Evolutionary conservation across 1,140 invertebrate species (phyloP).

Genomic region (Notospermus geniculatus): DNA sequence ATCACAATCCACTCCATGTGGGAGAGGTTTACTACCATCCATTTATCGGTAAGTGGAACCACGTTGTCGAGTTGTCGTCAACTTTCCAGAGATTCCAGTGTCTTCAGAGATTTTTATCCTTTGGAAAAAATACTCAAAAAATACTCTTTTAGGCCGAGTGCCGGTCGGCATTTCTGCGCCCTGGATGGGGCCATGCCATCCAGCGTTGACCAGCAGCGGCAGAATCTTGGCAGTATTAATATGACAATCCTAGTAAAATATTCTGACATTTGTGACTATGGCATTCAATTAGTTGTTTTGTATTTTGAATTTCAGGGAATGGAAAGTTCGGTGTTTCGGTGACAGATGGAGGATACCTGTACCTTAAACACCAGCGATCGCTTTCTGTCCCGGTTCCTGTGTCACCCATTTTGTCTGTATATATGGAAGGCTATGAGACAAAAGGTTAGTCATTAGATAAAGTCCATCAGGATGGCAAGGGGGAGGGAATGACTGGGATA

Average conservation of each 20-base stretch:
- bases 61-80: no score
- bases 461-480: no score
- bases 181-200: no score
- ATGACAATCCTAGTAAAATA: no score
- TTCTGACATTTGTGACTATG: not conserved
- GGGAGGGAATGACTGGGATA: no score
- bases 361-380: slow-evolving; percentile 62
- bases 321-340: slow-evolving; percentile 70
- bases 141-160: not conserved
- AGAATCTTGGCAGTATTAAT: no score
- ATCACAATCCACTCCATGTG: slow-evolving; percentile 57
- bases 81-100: no score
- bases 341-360: slow-evolving; percentile 64
- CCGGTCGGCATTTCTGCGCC: no score
- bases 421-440: slow-evolving; percentile 60
- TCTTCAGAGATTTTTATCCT: not conserved
- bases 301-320: slow-evolving; percentile 58
- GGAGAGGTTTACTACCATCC: slow-evolving; percentile 66
- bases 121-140: not conserved
- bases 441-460: slow-evolving; percentile 65
- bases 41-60: slow-evolving; percentile 64
- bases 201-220: no score
- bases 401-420: slow-evolving; percentile 69
- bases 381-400: slow-evolving; percentile 71
- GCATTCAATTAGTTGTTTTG: not conserved